Conservation (phyloP, 2,888 invertebrate species). For the Augiades crinisus region DNA sequence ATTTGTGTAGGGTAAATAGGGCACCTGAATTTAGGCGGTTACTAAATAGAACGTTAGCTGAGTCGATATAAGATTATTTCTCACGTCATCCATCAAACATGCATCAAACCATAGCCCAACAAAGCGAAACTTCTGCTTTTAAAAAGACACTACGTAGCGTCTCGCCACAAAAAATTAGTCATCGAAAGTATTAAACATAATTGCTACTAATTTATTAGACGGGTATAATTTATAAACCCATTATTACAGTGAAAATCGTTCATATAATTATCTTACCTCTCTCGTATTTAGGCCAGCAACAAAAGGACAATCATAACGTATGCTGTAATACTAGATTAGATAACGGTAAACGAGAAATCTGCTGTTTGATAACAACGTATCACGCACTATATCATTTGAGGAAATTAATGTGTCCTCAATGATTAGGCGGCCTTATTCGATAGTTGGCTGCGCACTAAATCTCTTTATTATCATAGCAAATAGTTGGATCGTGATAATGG, state of each 20-base stretch:
- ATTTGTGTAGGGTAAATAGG: too few relatives aligned
- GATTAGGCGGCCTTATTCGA: constrained; percentile 42
- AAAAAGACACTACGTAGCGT: too few relatives aligned
- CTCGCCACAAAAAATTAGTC: too few relatives aligned
- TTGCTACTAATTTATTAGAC: constrained; percentile 1
- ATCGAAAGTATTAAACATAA: too few relatives aligned
- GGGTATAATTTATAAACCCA: too few relatives aligned
- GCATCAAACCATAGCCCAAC: too few relatives aligned
- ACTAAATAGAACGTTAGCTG: too few relatives aligned
- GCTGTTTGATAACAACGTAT: constrained; percentile 30
- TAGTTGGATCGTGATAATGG: constrained; percentile 32
- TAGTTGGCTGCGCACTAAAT: constrained; percentile 30
- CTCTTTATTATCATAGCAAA: constrained; percentile 27
- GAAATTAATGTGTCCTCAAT: constrained; percentile 53
- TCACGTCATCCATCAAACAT: too few relatives aligned
- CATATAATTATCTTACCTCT: constrained; percentile 1
- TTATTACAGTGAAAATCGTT: background rate
- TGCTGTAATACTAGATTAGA: constrained; percentile 33
- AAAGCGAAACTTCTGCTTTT: too few relatives aligned
- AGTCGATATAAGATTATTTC: too few relatives aligned
- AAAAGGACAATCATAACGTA: constrained; percentile 11
- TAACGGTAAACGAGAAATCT: constrained; percentile 31
- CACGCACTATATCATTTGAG: constrained; percentile 47
- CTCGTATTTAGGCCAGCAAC: constrained; percentile 6
- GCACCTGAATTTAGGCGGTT: too few relatives aligned